phyloP scores from a whole-genome alignment of 2,113 vertebrate species.

The Eptesicus fuscus region DNA sequence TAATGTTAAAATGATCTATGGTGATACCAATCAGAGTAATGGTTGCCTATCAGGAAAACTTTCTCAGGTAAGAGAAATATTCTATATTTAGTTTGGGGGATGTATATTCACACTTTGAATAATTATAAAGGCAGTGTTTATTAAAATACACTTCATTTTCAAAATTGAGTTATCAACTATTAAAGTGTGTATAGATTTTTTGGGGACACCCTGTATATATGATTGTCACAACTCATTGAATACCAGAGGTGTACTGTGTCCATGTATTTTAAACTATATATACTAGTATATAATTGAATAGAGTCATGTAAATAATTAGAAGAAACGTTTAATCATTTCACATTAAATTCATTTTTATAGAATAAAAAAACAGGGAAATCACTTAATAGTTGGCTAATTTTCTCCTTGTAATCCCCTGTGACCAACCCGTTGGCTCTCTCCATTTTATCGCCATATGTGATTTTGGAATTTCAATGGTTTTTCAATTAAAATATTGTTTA shows the following conservation, averaged over 20 bases:
- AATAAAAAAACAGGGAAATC: neutral
- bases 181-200: no score
- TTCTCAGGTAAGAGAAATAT: conserved; percentile 14
- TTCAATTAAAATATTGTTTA: neutral
- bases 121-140: no score
- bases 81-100: neutral
- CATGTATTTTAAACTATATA: neutral
- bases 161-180: no score
- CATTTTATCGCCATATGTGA: neutral
- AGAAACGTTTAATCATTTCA: neutral
- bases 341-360: neutral
- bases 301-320: neutral
- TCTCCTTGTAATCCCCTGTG: neutral
- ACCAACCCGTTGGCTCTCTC: neutral
- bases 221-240: neutral
- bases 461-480: neutral
- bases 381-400: neutral
- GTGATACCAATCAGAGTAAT: neutral
- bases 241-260: neutral
- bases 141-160: no score
- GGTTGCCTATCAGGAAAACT: neutral
- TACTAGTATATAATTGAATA: neutral
- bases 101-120: no score
- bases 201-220: neutral
- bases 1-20: neutral